A percentile compares a stretch with the other conserved stretches of the same genome.
Evolutionary conservation across 2,113 vertebrate genomes (phyloP).

Genomic region (Ciconia stormi): DNA sequence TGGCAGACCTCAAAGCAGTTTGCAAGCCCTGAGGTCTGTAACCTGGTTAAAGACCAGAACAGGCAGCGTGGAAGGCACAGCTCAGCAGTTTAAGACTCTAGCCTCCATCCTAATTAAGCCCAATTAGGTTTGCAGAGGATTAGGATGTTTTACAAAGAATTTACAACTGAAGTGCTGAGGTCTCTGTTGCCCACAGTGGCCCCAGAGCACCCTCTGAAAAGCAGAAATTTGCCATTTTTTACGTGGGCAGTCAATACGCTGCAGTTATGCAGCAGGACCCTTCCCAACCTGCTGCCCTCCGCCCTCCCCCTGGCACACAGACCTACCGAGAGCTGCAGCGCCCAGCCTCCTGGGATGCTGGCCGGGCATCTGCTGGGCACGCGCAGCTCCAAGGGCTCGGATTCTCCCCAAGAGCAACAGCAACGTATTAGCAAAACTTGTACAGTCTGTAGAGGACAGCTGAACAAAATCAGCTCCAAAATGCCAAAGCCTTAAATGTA

Average conservation of each 20-base stretch:
- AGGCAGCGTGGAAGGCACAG: not conserved
- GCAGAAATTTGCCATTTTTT: not conserved
- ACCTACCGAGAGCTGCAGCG: rapidly evolving
- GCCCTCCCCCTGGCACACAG: not conserved
- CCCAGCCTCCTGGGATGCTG: not conserved
- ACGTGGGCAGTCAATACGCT: rapidly evolving
- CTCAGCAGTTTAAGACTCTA: not conserved
- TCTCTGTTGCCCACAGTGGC: not conserved
- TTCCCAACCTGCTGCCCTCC: rapidly evolving
- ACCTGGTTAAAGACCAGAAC: not conserved
- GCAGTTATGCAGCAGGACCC: not conserved
- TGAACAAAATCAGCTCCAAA: not conserved
- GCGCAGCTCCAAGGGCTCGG: not conserved
- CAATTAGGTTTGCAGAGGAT: not conserved
- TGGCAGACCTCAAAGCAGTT: not conserved
- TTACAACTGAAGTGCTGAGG: not conserved
- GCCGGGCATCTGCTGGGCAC: rapidly evolving
- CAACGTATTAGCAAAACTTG: not conserved
- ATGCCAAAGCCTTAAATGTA: not conserved
- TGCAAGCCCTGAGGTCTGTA: not conserved
- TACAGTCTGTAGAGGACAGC: not conserved
- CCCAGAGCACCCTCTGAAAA: not conserved
- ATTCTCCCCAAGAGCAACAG: not conserved
- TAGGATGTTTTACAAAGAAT: not conserved
- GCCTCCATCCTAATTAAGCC: not conserved